Evolutionary conservation across 2,888 invertebrate genomes (phyloP).

Genomic region (Parelbella ahira): DNA sequence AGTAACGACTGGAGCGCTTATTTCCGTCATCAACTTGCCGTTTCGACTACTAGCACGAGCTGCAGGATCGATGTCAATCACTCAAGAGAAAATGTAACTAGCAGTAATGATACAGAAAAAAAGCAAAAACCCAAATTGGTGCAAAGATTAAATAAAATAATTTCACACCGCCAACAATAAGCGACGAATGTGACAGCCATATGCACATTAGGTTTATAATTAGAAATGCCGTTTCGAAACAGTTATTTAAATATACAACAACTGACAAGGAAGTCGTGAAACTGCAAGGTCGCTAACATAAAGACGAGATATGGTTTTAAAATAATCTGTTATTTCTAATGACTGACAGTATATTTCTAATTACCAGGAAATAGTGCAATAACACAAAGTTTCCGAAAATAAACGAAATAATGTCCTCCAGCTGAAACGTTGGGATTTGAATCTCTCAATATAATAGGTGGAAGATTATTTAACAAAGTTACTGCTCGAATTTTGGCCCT

Average conservation of each 20-base stretch:
- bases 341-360: too few species aligned
- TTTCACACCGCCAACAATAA: conserved; percentile 12
- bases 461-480: too few species aligned
- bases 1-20: conserved; percentile 77
- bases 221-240: neutral
- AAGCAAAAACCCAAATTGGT: neutral
- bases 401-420: too few species aligned
- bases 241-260: neutral
- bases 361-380: too few species aligned
- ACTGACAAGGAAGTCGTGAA: neutral
- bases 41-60: conserved; percentile 43
- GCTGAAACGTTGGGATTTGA: too few species aligned
- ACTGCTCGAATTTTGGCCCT: too few species aligned
- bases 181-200: conserved; percentile 2
- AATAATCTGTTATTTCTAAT: too few species aligned
- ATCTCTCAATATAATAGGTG: too few species aligned
- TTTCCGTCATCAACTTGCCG: conserved; percentile 72
- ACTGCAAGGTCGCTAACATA: conserved; percentile 5
- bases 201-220: conserved; percentile 13
- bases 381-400: too few species aligned
- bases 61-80: conserved; percentile 49
- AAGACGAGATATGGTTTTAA: too few species aligned
- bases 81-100: conserved; percentile 26
- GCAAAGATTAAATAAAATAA: conserved; percentile 1
- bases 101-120: too few species aligned